Conservation (phyloP, 2,797 vertebrate species). For the Amblyraja radiata region DNA sequence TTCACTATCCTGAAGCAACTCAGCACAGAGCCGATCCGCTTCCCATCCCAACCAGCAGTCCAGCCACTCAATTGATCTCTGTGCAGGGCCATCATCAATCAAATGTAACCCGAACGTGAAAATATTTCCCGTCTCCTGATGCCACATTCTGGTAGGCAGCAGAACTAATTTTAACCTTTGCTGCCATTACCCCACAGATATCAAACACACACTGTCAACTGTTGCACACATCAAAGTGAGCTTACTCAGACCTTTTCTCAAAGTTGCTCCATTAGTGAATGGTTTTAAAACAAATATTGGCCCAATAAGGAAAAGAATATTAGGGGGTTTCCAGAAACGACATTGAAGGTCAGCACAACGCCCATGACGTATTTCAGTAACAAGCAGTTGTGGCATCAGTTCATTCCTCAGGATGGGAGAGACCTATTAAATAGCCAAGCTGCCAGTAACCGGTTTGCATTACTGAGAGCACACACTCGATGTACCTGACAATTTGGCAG, state of each 20-base stretch:
- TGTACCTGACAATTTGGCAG: background rate
- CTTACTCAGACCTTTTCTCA: background rate
- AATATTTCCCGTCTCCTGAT: background rate
- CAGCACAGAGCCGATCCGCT: background rate
- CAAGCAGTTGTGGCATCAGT: background rate
- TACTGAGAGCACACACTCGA: background rate
- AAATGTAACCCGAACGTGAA: background rate
- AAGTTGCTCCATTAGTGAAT: background rate
- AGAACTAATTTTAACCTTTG: background rate
- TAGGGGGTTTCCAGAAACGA: slow-evolving; percentile 15
- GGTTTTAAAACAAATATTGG: background rate
- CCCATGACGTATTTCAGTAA: background rate
- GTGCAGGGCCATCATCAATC: background rate
- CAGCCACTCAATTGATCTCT: background rate
- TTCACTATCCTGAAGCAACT: background rate
- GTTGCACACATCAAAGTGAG: background rate
- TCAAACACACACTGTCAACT: background rate
- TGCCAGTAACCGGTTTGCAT: slow-evolving; percentile 1
- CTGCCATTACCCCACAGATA: background rate
- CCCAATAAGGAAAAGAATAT: background rate
- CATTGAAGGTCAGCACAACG: background rate
- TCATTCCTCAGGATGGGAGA: background rate
- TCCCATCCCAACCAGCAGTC: background rate
- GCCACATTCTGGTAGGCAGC: background rate
- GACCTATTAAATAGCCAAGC: background rate